Evolutionary conservation across 2,888 invertebrate genomes (phyloP).

Genomic region (Dynastes hyllus): DNA sequence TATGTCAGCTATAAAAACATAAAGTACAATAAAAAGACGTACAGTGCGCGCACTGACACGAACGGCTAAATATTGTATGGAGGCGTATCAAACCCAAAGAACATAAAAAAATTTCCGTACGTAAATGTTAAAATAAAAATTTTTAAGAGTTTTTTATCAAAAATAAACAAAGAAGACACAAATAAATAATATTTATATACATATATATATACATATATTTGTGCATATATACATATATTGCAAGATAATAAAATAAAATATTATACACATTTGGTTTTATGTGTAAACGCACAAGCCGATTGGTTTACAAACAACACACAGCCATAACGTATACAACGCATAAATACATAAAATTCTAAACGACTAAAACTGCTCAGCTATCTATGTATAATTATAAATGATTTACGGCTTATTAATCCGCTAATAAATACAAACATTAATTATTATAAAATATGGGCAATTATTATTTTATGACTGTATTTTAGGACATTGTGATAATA

Average conservation of each 20-base stretch:
- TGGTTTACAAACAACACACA: conserved; percentile 18
- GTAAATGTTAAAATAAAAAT: no score
- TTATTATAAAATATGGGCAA: conserved; percentile 68
- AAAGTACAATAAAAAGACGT: conserved; percentile 49
- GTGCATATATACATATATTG: conserved; percentile 10
- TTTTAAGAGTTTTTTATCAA: no score
- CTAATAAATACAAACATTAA: conserved; percentile 69
- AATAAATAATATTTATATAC: conserved; percentile 45
- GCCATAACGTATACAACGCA: not conserved
- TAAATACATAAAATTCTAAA: conserved; percentile 47
- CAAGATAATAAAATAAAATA: conserved; percentile 48
- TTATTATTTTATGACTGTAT: conserved; percentile 68
- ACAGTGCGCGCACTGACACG: conserved; percentile 11
- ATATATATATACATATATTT: no score
- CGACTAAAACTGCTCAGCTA: conserved; percentile 45
- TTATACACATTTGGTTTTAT: conserved; percentile 1
- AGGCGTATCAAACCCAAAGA: not conserved
- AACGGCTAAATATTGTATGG: conserved; percentile 1
- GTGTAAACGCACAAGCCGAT: conserved; percentile 2
- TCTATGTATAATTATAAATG: conserved; percentile 63
- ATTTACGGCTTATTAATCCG: conserved; percentile 68
- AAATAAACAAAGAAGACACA: conserved; percentile 50
- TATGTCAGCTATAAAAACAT: conserved; percentile 49
- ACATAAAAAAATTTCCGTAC: no score
- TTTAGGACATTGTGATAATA: conserved; percentile 68